Evolutionary conservation across 2,888 invertebrate species (phyloP), one percentile per base, ranked within the genome.

Genomic region (Eurytoma adleriae): DNA sequence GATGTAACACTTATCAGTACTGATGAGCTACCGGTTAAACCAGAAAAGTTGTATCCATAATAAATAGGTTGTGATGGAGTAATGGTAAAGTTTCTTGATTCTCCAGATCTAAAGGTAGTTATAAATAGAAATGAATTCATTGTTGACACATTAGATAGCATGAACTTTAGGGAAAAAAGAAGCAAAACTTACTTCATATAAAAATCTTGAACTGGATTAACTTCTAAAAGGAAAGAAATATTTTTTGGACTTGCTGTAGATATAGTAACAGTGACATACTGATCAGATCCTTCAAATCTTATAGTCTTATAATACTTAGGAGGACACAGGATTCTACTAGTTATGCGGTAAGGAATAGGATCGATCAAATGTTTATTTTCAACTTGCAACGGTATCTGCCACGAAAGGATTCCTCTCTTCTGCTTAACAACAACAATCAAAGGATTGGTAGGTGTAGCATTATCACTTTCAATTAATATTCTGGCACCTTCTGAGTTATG

Each of bases 361-460:
- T 82, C 80, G 13, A 83, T 73, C 20, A 83, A 70, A 80, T 85
- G 72, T 18, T 85, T 83, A 80, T 86, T 90, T 77, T 92, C 93
- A 0, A 95, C 92, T 68, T 93, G 85, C 85, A 95, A 91, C 0
- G 96, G 96, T 12, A 96, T 91, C 86, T 95, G 94, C 96, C 96
- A 96, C 0, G 96, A 96, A 78, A 95, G 91, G 1, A 96, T 94
- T 68, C 95, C 94, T 87, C 93, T 93, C 84, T 94, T 94, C 88
- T 96, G 95, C 61, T 95, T 91, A 0, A 95, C 95, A 0, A 96
- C 96, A 77, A 96, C 93, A 84, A 96, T 92, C 5, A 96, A 90
- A 0, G 96, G 96, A 83, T 92, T 92, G 0, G 92, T 91, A 52
- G 90, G 87, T 70, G 92, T 92, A 0, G 94, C 93, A 78, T 92